Evolutionary conservation across 2,888 invertebrate genomes (phyloP).

Genomic region (Sinhomidia bicolor): DNA sequence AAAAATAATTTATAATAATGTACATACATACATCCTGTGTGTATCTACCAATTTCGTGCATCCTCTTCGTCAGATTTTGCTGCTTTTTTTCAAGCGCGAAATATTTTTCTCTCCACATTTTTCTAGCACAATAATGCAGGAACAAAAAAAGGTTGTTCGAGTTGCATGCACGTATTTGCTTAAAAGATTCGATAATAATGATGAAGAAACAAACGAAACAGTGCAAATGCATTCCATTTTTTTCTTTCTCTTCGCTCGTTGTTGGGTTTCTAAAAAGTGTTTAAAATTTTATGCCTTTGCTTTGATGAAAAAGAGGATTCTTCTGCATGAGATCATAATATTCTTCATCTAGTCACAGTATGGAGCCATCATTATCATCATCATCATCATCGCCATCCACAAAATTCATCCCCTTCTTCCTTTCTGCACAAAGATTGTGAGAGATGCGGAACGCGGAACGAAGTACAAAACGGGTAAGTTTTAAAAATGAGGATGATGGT

Average conservation of each 20-base stretch:
- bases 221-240: background rate
- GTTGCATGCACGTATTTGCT: conserved; percentile 12
- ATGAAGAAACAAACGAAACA: background rate
- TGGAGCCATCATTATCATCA: conserved; percentile 42
- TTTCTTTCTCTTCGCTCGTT: background rate
- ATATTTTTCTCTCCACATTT: conserved; percentile 3
- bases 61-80: conserved; percentile 17
- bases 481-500: conserved; percentile 6
- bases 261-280: conserved; percentile 10
- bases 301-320: conserved; percentile 17
- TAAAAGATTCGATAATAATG: background rate
- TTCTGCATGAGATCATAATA: conserved; percentile 47
- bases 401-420: conserved; percentile 20
- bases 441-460: conserved; percentile 53
- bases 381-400: conserved; percentile 7
- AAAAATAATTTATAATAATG: conserved; percentile 31
- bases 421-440: conserved; percentile 39
- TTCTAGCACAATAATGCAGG: background rate
- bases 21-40: conserved; percentile 49
- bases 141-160: background rate
- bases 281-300: conserved; percentile 1
- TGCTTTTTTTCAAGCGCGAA: conserved; percentile 5
- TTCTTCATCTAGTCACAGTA: conserved; percentile 46
- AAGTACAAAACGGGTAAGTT: conserved; percentile 52
- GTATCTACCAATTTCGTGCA: background rate